A percentile compares a stretch with the other conserved stretches of the same genome.
Evolutionary conservation across 2,888 invertebrate genomes (phyloP).

Genomic region (Myathropa florea): DNA sequence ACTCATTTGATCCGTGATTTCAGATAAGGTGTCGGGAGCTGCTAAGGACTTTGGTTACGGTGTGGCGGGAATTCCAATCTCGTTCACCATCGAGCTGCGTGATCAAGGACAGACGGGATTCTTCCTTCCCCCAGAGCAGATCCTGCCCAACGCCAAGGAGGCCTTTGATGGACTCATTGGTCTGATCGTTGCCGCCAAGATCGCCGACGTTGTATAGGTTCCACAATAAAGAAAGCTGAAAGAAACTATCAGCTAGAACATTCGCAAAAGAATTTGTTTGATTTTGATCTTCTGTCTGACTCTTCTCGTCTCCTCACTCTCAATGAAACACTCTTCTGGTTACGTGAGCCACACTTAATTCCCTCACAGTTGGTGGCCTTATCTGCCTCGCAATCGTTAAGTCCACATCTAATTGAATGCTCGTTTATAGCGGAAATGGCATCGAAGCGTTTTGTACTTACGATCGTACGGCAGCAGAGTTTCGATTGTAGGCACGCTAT

Average conservation of each 20-base stretch:
- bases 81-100: slow-evolving; percentile 82
- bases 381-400: background rate
- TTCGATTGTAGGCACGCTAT: background rate
- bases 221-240: background rate
- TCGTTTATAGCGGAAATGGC: background rate
- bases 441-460: slow-evolving; percentile 20
- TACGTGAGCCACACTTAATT: background rate
- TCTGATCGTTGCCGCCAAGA: background rate
- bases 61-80: slow-evolving; percentile 80
- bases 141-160: slow-evolving; percentile 84
- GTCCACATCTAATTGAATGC: background rate
- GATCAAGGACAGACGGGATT: slow-evolving; percentile 87
- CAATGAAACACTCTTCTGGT: too few relatives aligned
- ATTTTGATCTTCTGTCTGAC: too few relatives aligned
- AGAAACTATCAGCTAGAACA: background rate
- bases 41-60: slow-evolving; percentile 81
- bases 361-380: too few relatives aligned
- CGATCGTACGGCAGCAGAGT: background rate
- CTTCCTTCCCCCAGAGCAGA: slow-evolving; percentile 84
- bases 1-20: slow-evolving; percentile 75
- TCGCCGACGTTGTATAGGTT: background rate
- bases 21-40: slow-evolving; percentile 73
- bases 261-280: background rate
- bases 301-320: too few relatives aligned
- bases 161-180: slow-evolving; percentile 81